A percentile compares a stretch with the other conserved stretches of the same genome.
These are phyloP conservation scores for Athene cunicularia DNA, from an alignment of 2,113 vertebrate species.

Conservation along the genomic window DNA sequence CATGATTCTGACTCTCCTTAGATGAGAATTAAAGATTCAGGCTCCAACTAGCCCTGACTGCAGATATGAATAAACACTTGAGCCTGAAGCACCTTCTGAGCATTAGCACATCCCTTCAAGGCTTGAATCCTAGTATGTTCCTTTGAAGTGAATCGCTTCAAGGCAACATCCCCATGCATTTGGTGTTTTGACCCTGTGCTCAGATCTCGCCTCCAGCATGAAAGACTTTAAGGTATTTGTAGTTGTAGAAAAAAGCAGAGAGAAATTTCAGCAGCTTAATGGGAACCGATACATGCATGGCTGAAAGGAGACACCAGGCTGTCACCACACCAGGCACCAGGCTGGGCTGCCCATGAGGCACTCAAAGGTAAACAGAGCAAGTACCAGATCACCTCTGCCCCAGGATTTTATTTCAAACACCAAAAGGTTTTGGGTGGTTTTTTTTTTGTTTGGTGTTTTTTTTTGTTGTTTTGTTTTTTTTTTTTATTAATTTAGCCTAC, in stretches of 20 bases:
- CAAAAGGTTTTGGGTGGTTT: not conserved
- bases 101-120: not conserved
- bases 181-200: not conserved
- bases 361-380: not conserved
- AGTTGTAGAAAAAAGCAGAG: not conserved
- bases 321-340: not conserved
- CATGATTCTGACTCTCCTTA: not conserved
- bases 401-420: not conserved
- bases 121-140: not conserved
- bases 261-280: not conserved
- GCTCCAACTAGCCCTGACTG: not conserved
- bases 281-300: rapidly evolving
- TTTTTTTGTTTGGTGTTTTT: no score
- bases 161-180: not conserved
- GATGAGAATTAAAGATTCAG: not conserved
- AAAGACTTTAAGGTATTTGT: not conserved
- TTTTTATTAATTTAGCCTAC: no score
- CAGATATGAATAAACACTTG: not conserved
- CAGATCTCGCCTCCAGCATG: not conserved
- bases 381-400: not conserved
- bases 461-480: no score
- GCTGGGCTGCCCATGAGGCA: not conserved
- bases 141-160: not conserved
- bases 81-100: not conserved
- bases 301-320: not conserved